phyloP scores from a whole-genome alignment of 2,797 vertebrate genomes.

The Helostoma temminkii region DNA sequence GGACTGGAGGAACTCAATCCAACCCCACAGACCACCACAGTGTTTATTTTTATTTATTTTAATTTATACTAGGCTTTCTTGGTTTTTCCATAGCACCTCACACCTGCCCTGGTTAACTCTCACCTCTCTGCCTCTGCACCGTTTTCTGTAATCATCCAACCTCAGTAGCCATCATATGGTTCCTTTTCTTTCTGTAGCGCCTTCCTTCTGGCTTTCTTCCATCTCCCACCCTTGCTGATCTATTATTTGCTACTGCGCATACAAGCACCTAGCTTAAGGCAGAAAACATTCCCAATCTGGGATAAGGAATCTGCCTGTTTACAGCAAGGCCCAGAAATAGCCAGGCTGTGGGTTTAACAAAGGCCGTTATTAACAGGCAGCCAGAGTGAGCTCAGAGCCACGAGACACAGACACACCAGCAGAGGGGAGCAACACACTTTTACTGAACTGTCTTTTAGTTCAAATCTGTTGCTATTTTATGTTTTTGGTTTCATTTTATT shows the following conservation, averaged over 20 bases:
- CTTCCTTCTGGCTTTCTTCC: background rate
- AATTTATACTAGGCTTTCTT: background rate
- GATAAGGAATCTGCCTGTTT: constrained; percentile 84
- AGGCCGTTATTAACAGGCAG: constrained; percentile 80
- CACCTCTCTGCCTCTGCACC: background rate
- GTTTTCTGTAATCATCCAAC: background rate
- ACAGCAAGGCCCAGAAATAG: constrained; percentile 83
- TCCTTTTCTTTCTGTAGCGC: background rate
- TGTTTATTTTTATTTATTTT: background rate
- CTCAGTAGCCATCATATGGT: background rate
- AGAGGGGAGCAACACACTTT: constrained; percentile 65
- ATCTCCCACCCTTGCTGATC: background rate
- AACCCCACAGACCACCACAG: constrained; percentile 22
- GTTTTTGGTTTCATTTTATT: no score
- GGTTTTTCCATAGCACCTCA: background rate
- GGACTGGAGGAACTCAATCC: background rate
- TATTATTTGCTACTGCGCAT: constrained; percentile 1
- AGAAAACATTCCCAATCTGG: constrained; percentile 80
- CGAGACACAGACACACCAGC: constrained; percentile 50
- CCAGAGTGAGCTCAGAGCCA: constrained; percentile 58
- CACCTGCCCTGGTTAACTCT: background rate
- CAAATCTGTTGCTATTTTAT: no score
- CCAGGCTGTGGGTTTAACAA: constrained; percentile 84
- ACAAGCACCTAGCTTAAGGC: constrained; percentile 38
- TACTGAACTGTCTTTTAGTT: background rate